phyloP scores from a whole-genome alignment of 2,797 vertebrate species.

The Acipenser oxyrinchus region DNA sequence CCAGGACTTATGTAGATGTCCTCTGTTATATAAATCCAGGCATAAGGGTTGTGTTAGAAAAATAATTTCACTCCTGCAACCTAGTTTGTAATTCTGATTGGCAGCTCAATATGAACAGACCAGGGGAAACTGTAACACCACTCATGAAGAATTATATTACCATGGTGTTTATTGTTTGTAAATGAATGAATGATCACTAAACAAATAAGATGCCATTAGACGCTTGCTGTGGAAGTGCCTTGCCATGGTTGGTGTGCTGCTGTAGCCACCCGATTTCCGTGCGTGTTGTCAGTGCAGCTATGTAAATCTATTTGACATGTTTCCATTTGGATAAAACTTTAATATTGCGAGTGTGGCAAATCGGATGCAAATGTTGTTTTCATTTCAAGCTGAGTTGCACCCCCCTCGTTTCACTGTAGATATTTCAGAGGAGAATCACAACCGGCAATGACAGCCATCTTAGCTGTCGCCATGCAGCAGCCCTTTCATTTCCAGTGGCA shows the following conservation, averaged over 20 bases:
- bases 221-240: conserved; percentile 4
- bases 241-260: conserved; percentile 54
- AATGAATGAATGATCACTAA: conserved; percentile 44
- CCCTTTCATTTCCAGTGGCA: conserved; percentile 56
- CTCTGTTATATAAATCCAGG: conserved; percentile 78
- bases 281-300: conserved; percentile 78
- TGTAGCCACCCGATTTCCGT: conserved; percentile 66
- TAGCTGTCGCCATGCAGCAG: conserved; percentile 59
- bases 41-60: conserved; percentile 57
- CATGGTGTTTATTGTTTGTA: conserved; percentile 72
- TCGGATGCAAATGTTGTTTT: conserved; percentile 97
- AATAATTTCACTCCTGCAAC: conserved; percentile 36
- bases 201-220: conserved; percentile 39
- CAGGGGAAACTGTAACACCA: conserved; percentile 59
- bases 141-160: conserved; percentile 67
- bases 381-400: conserved; percentile 86
- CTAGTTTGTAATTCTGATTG: conserved; percentile 68
- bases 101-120: conserved; percentile 59
- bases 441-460: conserved; percentile 56
- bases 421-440: conserved; percentile 82
- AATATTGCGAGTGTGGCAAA: conserved; percentile 91
- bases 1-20: conserved; percentile 67
- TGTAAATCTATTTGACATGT: conserved; percentile 97
- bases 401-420: conserved; percentile 76
- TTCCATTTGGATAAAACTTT: conserved; percentile 96